Conservation (phyloP, 2,888 invertebrate species). For the Zelleria hepariella region DNA sequence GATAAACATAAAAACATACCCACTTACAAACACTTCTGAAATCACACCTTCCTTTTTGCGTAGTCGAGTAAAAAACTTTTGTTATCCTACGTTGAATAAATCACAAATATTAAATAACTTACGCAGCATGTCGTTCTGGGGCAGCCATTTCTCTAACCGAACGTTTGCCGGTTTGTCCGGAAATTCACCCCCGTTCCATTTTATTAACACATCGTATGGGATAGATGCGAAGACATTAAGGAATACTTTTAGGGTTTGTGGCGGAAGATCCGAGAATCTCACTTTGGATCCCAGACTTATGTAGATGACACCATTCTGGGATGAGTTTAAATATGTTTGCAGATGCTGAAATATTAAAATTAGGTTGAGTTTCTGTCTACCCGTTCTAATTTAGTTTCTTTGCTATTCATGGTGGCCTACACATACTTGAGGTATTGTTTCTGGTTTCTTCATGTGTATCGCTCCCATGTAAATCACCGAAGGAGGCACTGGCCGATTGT, state of each 20-base stretch:
- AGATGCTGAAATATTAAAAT: neutral
- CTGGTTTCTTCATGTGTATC: slow-evolving; percentile 1
- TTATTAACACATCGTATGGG: slow-evolving; percentile 5
- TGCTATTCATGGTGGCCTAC: too few species aligned
- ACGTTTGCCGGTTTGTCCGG: slow-evolving; percentile 1
- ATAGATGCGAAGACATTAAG: slow-evolving; percentile 5
- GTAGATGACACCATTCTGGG: slow-evolving; percentile 3
- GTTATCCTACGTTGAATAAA: too few species aligned
- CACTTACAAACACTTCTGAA: too few species aligned
- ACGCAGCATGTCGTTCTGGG: slow-evolving; percentile 7
- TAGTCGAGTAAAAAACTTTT: too few species aligned
- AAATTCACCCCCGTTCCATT: slow-evolving; percentile 4
- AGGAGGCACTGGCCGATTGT: slow-evolving; percentile 6
- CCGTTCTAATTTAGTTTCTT: too few species aligned
- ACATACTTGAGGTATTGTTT: slow-evolving; percentile 2
- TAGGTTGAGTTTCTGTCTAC: neutral
- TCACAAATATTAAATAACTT: too few species aligned
- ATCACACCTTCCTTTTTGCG: too few species aligned
- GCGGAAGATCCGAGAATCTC: slow-evolving; percentile 1
- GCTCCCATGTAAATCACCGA: slow-evolving; percentile 6
- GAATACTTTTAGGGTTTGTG: neutral
- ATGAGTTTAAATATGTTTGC: slow-evolving; percentile 1
- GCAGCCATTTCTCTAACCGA: slow-evolving; percentile 1
- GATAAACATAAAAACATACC: too few species aligned
- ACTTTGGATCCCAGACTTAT: slow-evolving; percentile 6